Base-by-base conservation (phyloP, 2,797 vertebrate species). In the Meriones psammophilus region DNA sequence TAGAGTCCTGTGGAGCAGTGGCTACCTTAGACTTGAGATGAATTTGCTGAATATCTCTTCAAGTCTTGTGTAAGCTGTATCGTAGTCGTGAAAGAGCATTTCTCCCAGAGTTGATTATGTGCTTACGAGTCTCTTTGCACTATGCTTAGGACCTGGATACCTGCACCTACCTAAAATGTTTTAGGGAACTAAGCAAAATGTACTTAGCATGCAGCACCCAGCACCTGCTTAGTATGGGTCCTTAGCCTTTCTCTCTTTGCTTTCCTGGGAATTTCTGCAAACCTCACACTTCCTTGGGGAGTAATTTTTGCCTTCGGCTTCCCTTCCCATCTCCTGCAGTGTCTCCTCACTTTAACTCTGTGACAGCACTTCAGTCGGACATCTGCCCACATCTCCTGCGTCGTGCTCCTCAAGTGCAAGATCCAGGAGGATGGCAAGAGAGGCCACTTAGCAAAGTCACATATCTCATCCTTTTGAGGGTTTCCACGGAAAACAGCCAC, bases 401-500 rank as follows among this genome's bases (percentile, higher is more conserved):
- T 90, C 8, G 0, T 56, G 85, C 92, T 92, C n/a, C 13, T 20
- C 22, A 87, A 79, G 71, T 42, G 42, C 20, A 88, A 42, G 84
- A 77, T 26, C 36, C 30, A 77, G 85, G 54, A 96, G n/a, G 76
- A 79, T 46, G 91, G 78, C 71, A 79, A 78, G 89, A 87, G 4
- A 66, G 81, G 78, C 69, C 91, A 91, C 83, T 91, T 87, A 69
- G 91, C 0, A 3, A 88, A 71, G 79, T 90, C 58, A 26, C 89
- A 73, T 89, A 39, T 95, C 71, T 91, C 83, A 89, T 96, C 56
- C 95, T 91, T 83, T n/a, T 42, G 71, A 94, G 26, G 18, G 42
- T 94, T 93, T 77, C 86, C 71, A n/a, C 85, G 66, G 76, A 80
- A 96, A 94, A 95, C 79, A 22, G 24, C 91, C 50, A 71, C 80